Evolutionary conservation across 92 coral and sea anemone genomes (phyloP), one percentile per base, ranked within the genome.

Genomic region (Zoanthus sociatus): DNA sequence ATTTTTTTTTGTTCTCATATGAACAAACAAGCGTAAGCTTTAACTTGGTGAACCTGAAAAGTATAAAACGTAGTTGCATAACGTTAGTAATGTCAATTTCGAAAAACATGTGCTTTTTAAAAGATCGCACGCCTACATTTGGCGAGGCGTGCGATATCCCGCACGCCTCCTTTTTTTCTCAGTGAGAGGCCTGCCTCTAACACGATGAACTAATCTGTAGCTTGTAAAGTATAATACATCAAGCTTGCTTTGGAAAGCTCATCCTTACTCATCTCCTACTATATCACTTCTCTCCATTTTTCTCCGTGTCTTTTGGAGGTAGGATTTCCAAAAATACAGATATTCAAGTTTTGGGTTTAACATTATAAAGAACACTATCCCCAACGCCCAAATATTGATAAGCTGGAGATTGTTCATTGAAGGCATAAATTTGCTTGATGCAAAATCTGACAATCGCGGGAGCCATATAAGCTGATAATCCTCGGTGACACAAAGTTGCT

Each of bases 321-420:
- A 11, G 64, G 4, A 56, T 56, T 9, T 78, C 84, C 51, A 78
- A 46, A 20, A 61, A 21, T 78, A 78, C 1, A 47, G 71, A 78
- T 20, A 78, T 0, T 14, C 15, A 61, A 79, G 71, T 51, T 32
- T 12, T 61, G 84, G 73, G 71, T 79, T 58, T 32, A 79, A 17
- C 18, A 79, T 64, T 32, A 30, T 79, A 58, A 79, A 79, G 18
- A 79, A 79, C n/a, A 42, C 73, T 73, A 79, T 79, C 18, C 84
- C 84, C 84, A 79, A 61, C 56, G 84, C 84, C 84, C 73, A 79
- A 44, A 79, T 8, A 79, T 53, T 73, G 56, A 45, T 73, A 15
- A 31, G 46, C 33, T 30, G 46, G 30, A 56, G 31, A 79, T 53
- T 55, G 30, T 33, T 45, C 33, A 69, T 42, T 37, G 84, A 79